Base-by-base conservation (phyloP, 2,797 vertebrate species). In the Arvicola amphibius region DNA sequence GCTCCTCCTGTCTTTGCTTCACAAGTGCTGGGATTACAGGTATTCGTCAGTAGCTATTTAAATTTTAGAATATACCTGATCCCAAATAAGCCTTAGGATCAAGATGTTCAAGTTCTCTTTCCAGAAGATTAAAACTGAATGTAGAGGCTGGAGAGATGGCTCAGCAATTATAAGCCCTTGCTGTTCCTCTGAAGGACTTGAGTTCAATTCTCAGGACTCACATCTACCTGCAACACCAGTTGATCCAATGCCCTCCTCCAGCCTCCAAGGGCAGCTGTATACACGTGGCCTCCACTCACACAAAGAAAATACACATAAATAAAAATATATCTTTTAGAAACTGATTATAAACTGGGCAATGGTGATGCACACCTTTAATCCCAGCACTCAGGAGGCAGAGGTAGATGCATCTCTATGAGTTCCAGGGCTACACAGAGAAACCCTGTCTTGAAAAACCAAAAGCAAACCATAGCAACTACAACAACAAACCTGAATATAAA, bases 91-190 rank as follows among this genome's bases (percentile, higher is more conserved):
- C 63, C 88, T 79, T 89, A 46, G 85, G 78, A n/a, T 79, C n/a
- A 79, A 48, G 48, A 92, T 96, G 59, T 32, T 94, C 61, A 95
- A 80, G 23, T 81, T 73, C 56, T 79, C 17, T 87, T 91, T 94
- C 53, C 83, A 78, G 53, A 92, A 76, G n/a, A 88, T 89, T 76
- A 79, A 65, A 85, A 46, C 10, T 74, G 63, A 92, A 80, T n/a
- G 6, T 67, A 4, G 19, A 85, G 11, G 32, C 32, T 48, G 12
- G 83, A 85, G 43, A 48, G 43, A 48, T 5, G 1, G 59, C 6
- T 34, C 59, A 48, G 43, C 83, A 85, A n/a, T 48, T 14, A 23
- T 21, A 32, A 46, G 16, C 19, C 61, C 43, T 40, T 21, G 59
- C 11, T 13, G 81, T 11, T 48, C 63, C 25, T 85, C 32, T 48